phyloP scores from a whole-genome alignment of 2,797 vertebrate genomes.

The Amazonetta brasiliensis region DNA sequence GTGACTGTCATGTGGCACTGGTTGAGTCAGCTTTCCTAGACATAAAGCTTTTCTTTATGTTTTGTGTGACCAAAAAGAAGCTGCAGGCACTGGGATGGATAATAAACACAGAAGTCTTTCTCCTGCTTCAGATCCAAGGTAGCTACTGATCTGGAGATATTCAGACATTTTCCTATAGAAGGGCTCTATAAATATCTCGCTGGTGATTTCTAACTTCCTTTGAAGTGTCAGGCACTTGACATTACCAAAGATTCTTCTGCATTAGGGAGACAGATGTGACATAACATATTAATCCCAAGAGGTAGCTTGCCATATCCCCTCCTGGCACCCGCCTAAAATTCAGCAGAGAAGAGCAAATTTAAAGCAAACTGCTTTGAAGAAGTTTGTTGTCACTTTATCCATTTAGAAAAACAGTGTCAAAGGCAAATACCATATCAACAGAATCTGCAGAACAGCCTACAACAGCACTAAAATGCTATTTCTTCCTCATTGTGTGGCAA shows the following conservation, averaged over 20 bases:
- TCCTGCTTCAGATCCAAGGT: slow-evolving; percentile 35
- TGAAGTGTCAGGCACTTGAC: slow-evolving; percentile 57
- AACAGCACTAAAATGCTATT: neutral
- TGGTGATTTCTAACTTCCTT: slow-evolving; percentile 50
- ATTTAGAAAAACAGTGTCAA: neutral
- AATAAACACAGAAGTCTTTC: neutral
- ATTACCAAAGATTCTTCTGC: slow-evolving; percentile 30
- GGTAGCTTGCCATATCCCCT: neutral
- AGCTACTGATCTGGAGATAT: slow-evolving; percentile 31
- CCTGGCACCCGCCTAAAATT: slow-evolving; percentile 23
- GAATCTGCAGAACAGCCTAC: neutral
- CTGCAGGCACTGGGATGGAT: neutral
- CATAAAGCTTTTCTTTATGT: neutral
- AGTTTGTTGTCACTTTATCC: neutral
- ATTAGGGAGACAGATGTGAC: slow-evolving; percentile 59
- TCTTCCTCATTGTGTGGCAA: neutral
- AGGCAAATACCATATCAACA: neutral
- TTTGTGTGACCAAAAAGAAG: neutral
- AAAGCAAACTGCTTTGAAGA: slow-evolving; percentile 31
- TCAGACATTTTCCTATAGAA: slow-evolving; percentile 11
- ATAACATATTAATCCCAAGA: slow-evolving; percentile 44
- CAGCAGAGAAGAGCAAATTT: neutral
- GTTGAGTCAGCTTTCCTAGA: neutral
- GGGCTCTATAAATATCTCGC: slow-evolving; percentile 49
- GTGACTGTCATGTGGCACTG: neutral